Evolutionary conservation across 2,113 vertebrate genomes (phyloP).

Genomic region (Melanocharis versteri): DNA sequence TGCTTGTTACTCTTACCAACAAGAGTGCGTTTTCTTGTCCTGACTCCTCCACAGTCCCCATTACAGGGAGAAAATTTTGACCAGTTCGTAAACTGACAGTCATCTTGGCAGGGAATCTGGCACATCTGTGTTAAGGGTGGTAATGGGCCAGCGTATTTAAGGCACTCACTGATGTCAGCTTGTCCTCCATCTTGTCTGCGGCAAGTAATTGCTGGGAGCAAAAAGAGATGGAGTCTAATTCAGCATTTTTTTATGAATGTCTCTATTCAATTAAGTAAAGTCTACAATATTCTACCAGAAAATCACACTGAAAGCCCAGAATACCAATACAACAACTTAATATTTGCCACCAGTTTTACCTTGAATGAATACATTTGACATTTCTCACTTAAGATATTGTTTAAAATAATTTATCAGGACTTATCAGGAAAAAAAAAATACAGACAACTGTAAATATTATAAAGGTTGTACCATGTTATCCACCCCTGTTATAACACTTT

Average conservation of each 20-base stretch:
- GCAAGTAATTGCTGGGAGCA: slow-evolving; percentile 89
- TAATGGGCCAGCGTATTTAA: slow-evolving; percentile 82
- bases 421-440: not conserved
- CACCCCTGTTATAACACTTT: not conserved
- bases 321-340: not conserved
- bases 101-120: slow-evolving; percentile 94
- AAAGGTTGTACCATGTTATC: not conserved
- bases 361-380: not conserved
- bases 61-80: slow-evolving; percentile 96
- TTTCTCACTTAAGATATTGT: not conserved
- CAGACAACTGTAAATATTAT: not conserved
- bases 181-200: slow-evolving; percentile 90
- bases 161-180: slow-evolving; percentile 85
- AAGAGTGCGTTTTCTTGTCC: slow-evolving; percentile 88
- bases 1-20: slow-evolving; percentile 80
- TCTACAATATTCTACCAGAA: not conserved
- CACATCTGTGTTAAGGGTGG: slow-evolving; percentile 88
- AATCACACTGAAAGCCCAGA: not conserved
- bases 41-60: slow-evolving; percentile 92
- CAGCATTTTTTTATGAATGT: not conserved
- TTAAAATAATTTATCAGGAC: not conserved
- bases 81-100: slow-evolving; percentile 96
- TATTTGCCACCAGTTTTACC: not conserved
- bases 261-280: not conserved
- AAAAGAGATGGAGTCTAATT: not conserved